phyloP scores from a whole-genome alignment of 2,113 vertebrate genomes.

The Prolemur simus region DNA sequence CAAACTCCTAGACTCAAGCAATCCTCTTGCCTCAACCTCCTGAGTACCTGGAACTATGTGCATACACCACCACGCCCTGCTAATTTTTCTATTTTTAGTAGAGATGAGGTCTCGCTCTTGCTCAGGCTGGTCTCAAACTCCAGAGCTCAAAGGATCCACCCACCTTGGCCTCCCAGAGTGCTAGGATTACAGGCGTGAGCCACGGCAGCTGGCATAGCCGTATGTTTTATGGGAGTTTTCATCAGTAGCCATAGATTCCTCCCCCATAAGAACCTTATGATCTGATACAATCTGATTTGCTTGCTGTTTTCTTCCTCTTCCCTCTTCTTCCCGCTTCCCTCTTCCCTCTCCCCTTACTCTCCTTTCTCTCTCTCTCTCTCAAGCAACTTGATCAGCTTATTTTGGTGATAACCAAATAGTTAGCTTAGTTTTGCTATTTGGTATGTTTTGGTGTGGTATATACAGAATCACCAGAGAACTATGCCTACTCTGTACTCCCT shows the following conservation, averaged over 20 bases:
- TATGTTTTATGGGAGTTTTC: neutral
- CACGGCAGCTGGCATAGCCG: neutral
- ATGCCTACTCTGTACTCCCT: neutral
- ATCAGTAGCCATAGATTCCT: neutral
- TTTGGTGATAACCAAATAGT: neutral
- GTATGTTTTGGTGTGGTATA: neutral
- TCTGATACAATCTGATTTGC: slow-evolving; percentile 23
- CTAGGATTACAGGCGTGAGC: too few relatives aligned
- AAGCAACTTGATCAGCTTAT: neutral
- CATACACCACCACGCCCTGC: too few relatives aligned
- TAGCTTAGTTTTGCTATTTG: neutral
- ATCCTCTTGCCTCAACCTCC: too few relatives aligned
- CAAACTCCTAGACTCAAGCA: too few relatives aligned
- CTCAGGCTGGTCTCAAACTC: too few relatives aligned
- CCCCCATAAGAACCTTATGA: neutral
- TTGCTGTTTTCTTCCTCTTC: neutral
- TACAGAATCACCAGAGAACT: neutral
- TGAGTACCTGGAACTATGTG: too few relatives aligned
- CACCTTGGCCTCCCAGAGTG: too few relatives aligned
- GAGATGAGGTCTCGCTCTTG: too few relatives aligned
- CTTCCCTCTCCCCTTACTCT: neutral
- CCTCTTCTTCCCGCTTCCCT: neutral
- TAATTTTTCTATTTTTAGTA: too few relatives aligned
- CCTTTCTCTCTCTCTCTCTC: neutral
- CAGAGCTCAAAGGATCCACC: too few relatives aligned